Percentiles rank a stretch among this genome's conserved stretches.
Conservation (phyloP, 2,888 invertebrate genomes). For the Eupithecia dodoneata region DNA sequence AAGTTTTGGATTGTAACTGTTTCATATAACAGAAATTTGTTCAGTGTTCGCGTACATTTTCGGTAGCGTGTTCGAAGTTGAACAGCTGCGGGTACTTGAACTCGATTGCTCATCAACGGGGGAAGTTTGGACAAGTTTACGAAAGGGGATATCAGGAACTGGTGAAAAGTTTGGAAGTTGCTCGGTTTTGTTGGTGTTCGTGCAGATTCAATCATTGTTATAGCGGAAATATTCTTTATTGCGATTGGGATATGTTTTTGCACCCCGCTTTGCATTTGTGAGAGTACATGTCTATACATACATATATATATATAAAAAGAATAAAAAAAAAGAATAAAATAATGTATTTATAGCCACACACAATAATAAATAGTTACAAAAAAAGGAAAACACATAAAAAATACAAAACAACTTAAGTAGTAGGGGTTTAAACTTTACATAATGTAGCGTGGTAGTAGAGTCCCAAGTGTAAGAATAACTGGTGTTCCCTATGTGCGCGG, state of each 20-base stretch:
- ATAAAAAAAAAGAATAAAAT: too few relatives aligned
- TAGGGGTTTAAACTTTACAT: too few relatives aligned
- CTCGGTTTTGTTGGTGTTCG: constrained; percentile 23
- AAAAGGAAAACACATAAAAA: too few relatives aligned
- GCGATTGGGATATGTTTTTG: not conserved
- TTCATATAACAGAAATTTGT: constrained; percentile 3
- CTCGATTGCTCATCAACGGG: constrained; percentile 36
- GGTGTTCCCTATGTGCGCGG: too few relatives aligned
- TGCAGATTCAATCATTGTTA: constrained; percentile 22
- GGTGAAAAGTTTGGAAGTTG: constrained; percentile 31
- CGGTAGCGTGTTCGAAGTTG: constrained; percentile 47
- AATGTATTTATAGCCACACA: too few relatives aligned
- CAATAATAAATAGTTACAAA: too few relatives aligned
- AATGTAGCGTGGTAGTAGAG: too few relatives aligned
- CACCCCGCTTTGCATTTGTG: not conserved
- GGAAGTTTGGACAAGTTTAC: constrained; percentile 36
- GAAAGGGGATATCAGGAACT: constrained; percentile 33
- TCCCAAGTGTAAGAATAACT: too few relatives aligned
- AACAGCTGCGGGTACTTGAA: constrained; percentile 31
- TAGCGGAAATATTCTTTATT: constrained; percentile 18
- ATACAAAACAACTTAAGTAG: too few relatives aligned
- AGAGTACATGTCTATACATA: not conserved
- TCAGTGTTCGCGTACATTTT: constrained; percentile 18
- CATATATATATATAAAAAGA: too few relatives aligned
- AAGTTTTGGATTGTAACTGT: constrained; percentile 30